These are phyloP conservation scores for Helostoma temminkii DNA, from an alignment of 2,797 vertebrate genomes.

Conservation along the genomic window DNA sequence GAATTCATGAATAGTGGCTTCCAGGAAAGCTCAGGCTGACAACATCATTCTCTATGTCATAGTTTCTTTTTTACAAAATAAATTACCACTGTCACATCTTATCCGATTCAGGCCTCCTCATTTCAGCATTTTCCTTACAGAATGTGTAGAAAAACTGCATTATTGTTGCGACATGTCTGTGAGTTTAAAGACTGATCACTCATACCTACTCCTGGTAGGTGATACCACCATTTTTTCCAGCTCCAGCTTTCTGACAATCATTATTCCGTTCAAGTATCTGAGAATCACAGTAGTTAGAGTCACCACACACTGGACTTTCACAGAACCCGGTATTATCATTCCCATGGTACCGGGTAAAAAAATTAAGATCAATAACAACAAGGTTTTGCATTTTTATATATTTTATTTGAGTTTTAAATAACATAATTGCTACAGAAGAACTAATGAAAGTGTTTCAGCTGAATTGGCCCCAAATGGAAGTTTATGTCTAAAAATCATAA, in stretches of 20 bases:
- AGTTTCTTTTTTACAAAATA: constrained; percentile 75
- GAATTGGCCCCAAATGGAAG: constrained; percentile 78
- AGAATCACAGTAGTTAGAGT: constrained; percentile 64
- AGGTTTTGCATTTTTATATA: constrained; percentile 23
- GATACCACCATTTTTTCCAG: constrained; percentile 39
- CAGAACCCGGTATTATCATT: constrained; percentile 18
- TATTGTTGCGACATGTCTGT: constrained; percentile 22
- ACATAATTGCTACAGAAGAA: constrained; percentile 31
- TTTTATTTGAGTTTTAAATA: constrained; percentile 42
- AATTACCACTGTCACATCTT: constrained; percentile 48
- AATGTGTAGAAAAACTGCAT: constrained; percentile 40
- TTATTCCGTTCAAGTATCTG: constrained; percentile 67
- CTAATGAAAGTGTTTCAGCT: constrained; percentile 48
- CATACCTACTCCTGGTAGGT: constrained; percentile 74
- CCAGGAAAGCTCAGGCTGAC: constrained; percentile 76
- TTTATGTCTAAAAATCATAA: constrained; percentile 40
- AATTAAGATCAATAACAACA: constrained; percentile 6
- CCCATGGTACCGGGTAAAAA: constrained; percentile 17
- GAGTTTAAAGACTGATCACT: constrained; percentile 34
- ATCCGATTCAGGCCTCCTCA: constrained; percentile 50
- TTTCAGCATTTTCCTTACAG: constrained; percentile 37
- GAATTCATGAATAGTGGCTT: constrained; percentile 41
- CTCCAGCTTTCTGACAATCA: constrained; percentile 39
- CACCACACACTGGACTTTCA: constrained; percentile 26
- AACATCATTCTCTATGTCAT: constrained; percentile 44